phyloP scores from a whole-genome alignment of 2,113 vertebrate species.

The Platichthys flesus region DNA sequence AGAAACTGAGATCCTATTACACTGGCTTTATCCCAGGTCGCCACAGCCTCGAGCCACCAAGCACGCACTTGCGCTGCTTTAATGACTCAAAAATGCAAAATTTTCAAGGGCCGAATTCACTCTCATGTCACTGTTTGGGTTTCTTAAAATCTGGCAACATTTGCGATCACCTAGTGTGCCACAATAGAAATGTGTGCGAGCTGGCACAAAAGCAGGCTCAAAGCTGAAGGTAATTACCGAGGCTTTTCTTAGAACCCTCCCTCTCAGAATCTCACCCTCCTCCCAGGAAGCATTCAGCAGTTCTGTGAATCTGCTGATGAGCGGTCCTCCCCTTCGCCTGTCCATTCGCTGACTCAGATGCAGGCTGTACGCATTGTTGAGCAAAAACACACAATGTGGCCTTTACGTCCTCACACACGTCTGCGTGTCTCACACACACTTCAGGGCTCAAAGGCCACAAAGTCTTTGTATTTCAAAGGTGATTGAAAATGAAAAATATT shows the following conservation, averaged over 20 bases:
- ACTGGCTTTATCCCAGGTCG: conserved; percentile 63
- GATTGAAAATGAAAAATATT: conserved; percentile 44
- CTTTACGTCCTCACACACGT: conserved; percentile 48
- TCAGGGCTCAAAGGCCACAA: conserved; percentile 56
- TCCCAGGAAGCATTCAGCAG: conserved; percentile 83
- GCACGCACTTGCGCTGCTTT: conserved; percentile 14
- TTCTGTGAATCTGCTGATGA: conserved; percentile 83
- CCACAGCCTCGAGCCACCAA: conserved; percentile 27
- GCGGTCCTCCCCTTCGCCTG: conserved; percentile 74
- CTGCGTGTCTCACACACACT: conserved; percentile 21
- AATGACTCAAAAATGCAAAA: conserved; percentile 20
- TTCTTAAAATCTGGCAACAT: conserved; percentile 37
- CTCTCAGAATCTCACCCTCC: conserved; percentile 80
- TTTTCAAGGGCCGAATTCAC: conserved; percentile 16
- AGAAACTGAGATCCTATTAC: conserved; percentile 76
- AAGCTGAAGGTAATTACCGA: conserved; percentile 86
- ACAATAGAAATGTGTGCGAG: conserved; percentile 43
- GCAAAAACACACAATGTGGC: conserved; percentile 56
- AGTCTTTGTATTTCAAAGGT: conserved; percentile 59
- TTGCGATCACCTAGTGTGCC: conserved; percentile 23
- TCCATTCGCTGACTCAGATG: conserved; percentile 75
- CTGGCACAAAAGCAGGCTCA: conserved; percentile 74
- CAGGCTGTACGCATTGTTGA: conserved; percentile 61
- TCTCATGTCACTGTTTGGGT: not conserved
- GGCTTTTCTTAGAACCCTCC: conserved; percentile 85